Evolutionary conservation across 1,140 invertebrate species (phyloP), one percentile per base, ranked within the genome.

Genomic region (Diachasmimorpha longicaudata): DNA sequence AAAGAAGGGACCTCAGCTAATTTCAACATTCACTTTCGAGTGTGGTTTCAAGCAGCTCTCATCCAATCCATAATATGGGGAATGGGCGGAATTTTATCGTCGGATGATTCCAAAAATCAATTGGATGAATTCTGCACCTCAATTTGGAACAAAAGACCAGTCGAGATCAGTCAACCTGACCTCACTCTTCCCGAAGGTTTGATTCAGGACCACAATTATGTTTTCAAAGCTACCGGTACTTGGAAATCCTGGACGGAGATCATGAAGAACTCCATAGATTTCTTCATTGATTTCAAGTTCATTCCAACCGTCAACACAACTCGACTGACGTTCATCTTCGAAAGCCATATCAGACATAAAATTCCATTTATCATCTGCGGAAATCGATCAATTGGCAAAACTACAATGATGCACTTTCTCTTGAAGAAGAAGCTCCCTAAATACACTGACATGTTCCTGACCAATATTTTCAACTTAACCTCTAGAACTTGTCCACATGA

Each of bases 321-420:
- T 14, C 93, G 91, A 83, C 92, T 85, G 31, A 79, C 83, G 10
- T 70, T 82, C 23, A 79, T 91, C 31, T 77, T 92, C 19, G 79
- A 89, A 48, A 86, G 88, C 23, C 89, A 89, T 72, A 74, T 91
- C 4, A 84, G 85, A 63, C 78, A 88, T 71, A 82, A 81, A 42
- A 89, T 90, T 70, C 92, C 93, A 21, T 88, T 92, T 52, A 85
- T 94, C 39, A 81, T 95, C 72, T 90, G 92, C 13, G 93, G 94
- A 6, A 89, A 92, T 10, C 90, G 90, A 31, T 92, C 93, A 23
- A 92, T 92, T 13, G 94, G 94, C 11, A 95, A 95, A 84, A 92
- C 90, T 75, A 87, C 88, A 19, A 92, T 91, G 79, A 87, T 94
- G 58, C 89, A 91, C 83, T 87, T 94, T 79, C 90, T 92, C 68